Conservation (phyloP, 2,113 vertebrate genomes). For the Numenius arquata region DNA sequence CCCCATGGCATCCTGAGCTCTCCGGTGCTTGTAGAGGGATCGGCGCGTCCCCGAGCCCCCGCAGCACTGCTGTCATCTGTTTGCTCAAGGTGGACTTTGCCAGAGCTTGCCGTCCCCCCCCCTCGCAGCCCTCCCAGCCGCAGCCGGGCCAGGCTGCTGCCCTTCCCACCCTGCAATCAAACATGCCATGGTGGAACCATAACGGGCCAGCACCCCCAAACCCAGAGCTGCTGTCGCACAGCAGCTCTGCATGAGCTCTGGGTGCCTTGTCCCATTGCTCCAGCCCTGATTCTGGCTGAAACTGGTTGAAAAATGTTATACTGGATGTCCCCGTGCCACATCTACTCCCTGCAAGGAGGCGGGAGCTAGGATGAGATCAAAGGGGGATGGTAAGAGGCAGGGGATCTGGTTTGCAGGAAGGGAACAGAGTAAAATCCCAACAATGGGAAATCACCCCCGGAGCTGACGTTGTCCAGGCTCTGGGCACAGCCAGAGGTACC, state of each 20-base stretch:
- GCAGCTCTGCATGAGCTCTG: background rate
- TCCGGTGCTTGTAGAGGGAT: background rate
- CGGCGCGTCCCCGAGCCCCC: background rate
- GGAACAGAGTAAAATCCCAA: background rate
- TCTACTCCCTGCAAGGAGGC: background rate
- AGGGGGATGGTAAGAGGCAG: background rate
- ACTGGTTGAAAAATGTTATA: background rate
- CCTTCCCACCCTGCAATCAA: background rate
- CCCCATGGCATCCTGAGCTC: background rate
- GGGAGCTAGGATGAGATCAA: background rate
- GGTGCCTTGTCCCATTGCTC: background rate
- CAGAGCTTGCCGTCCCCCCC: background rate
- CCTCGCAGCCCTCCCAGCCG: background rate
- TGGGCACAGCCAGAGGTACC: background rate
- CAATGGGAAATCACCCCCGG: background rate
- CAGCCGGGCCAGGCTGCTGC: background rate
- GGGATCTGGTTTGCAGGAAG: background rate
- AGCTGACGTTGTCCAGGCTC: background rate
- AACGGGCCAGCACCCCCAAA: rapidly evolving
- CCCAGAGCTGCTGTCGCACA: rapidly evolving
- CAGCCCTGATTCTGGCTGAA: background rate
- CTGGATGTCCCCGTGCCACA: background rate
- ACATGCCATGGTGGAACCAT: rapidly evolving
- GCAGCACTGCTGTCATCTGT: background rate
- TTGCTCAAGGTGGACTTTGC: background rate